phyloP scores from a whole-genome alignment of 2,888 invertebrate genomes.

The Cremastobaeus sp. region DNA sequence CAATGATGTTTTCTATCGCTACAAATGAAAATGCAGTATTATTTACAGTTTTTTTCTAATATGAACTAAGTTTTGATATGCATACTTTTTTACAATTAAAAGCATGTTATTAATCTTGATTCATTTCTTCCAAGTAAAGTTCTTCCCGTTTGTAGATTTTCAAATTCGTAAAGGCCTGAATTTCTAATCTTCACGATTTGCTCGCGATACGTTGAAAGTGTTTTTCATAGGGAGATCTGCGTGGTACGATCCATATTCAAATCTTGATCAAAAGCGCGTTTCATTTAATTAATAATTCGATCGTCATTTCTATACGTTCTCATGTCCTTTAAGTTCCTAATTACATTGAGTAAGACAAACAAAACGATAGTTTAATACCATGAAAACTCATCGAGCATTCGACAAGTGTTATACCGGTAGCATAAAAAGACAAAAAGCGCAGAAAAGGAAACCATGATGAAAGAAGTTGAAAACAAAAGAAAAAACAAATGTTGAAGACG shows the following conservation, averaged over 20 bases:
- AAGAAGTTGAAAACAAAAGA: constrained; percentile 3
- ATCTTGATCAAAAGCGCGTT: constrained; percentile 7
- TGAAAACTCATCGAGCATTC: constrained; percentile 26
- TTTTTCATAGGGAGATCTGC: constrained; percentile 32
- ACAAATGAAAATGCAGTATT: too few relatives aligned
- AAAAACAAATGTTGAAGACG: constrained; percentile 44
- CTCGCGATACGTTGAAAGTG: too few relatives aligned
- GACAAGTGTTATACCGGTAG: neutral
- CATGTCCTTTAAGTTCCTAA: constrained; percentile 53
- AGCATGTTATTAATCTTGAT: neutral
- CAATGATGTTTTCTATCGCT: too few relatives aligned
- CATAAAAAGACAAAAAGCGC: neutral
- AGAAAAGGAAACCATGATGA: constrained; percentile 14
- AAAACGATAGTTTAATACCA: constrained; percentile 17
- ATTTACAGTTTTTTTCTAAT: constrained; percentile 2
- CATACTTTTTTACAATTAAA: neutral
- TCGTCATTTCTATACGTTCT: constrained; percentile 37
- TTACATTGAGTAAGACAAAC: constrained; percentile 39
- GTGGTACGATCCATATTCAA: constrained; percentile 45
- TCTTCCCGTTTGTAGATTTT: constrained; percentile 22
- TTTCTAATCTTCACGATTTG: too few relatives aligned
- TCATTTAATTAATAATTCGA: constrained; percentile 14
- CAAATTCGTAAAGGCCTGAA: too few relatives aligned
- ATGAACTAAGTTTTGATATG: neutral
- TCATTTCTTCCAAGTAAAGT: constrained; percentile 22